Base-by-base conservation (phyloP, 2,797 vertebrate species). In the Lepus oiostolus region DNA sequence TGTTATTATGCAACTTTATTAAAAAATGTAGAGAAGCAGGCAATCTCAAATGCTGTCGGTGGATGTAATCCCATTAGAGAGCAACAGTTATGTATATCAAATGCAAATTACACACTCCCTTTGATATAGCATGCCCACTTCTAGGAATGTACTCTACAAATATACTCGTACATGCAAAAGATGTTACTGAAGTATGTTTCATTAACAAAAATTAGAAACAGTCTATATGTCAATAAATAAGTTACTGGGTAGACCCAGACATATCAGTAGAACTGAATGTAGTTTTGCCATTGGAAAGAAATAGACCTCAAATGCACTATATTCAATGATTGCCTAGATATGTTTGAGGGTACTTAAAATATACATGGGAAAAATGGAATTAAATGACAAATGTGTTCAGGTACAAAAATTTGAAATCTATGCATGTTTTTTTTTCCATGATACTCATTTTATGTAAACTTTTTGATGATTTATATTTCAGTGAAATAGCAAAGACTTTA, bases 281-380 rank as follows among this genome's bases (percentile, higher is more conserved):
- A 91, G 86, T 91, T 92, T 35, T 90, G 38, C 13, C 38, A 58
- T 65, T 77, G 47, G 30, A 80, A 79, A 75, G 38, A 82, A 67
- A 83, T 32, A 70, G 7, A 75, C 26, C 28, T 88, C 80, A 93
- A 58, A 35, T 42, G 22, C 35, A 63, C 4, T 89, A 16, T 85
- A 26, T 28, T 68, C 24, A 93, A 65, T 70, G 13, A 58, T 30
- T 17, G 7, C 2, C 2, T 86, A 79, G 13, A 35, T 65, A 32
- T 2, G 16, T 58, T 5, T 17, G 54, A 21, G 19, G 54, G 7
- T 58, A 21, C 17, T 58, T 58, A 58, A 58, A 58, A 58, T 58
- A 58, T 58, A 16, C 54, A 58, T 58, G 54, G 54, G 19, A 21
- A 58, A 58, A 58, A 58, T 58, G 54, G 19, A 58, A 58, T 58